A percentile compares a stretch with the other conserved stretches of the same genome.
Conservation (phyloP, 2,888 invertebrate genomes). For the Rotaria macrura region DNA sequence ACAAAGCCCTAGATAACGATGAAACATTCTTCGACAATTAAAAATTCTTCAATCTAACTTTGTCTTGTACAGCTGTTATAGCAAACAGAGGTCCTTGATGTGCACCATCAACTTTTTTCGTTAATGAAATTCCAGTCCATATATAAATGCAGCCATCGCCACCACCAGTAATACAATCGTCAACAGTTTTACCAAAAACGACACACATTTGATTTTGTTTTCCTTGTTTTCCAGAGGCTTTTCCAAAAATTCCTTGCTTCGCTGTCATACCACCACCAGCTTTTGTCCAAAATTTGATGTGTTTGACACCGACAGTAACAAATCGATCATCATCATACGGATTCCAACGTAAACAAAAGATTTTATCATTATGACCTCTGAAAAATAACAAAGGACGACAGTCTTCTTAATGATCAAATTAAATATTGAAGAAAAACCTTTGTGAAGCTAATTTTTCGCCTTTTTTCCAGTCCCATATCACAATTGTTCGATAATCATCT, state of each 20-base stretch:
- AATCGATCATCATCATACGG: conserved; percentile 45
- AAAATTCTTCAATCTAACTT: neutral
- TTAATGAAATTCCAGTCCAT: conserved; percentile 44
- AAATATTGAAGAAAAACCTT: neutral
- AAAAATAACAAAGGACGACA: no score
- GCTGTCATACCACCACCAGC: conserved; percentile 50
- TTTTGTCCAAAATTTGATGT: conserved; percentile 52
- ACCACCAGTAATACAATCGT: conserved; percentile 48
- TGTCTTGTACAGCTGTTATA: conserved; percentile 46
- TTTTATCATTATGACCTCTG: conserved; percentile 51
- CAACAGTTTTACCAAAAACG: conserved; percentile 43
- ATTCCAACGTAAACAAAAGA: conserved; percentile 51
- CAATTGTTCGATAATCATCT: conserved; percentile 50
- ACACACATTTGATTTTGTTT: conserved; percentile 41
- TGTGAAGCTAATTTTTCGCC: conserved; percentile 51
- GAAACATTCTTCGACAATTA: neutral
- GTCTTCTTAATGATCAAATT: no score
- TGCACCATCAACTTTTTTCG: conserved; percentile 44
- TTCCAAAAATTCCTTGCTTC: conserved; percentile 46
- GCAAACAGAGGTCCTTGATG: conserved; percentile 51
- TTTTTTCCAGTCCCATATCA: conserved; percentile 52
- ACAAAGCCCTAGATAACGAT: conserved; percentile 48
- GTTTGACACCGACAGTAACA: conserved; percentile 50
- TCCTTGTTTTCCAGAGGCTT: conserved; percentile 38
- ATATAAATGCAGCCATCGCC: conserved; percentile 48